Evolutionary conservation across 2,797 vertebrate genomes (phyloP).

Genomic region (Orientallactaga sibirica): DNA sequence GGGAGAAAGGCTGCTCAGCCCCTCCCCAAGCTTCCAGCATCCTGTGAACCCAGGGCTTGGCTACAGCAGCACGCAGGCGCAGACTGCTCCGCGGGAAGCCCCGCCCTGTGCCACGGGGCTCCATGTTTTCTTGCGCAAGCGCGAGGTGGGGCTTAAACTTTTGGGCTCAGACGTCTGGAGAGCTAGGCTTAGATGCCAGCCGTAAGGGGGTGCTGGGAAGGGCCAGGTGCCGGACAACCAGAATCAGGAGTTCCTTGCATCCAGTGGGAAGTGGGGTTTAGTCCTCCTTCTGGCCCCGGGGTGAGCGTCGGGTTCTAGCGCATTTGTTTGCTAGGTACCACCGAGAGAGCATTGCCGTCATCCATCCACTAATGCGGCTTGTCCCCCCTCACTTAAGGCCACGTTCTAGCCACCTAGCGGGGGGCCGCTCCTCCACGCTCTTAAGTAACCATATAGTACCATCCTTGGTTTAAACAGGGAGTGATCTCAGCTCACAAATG

Average conservation of each 20-base stretch:
- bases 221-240: not conserved
- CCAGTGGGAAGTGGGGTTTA: not conserved
- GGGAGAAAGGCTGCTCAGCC: not conserved
- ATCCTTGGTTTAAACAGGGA: slow-evolving; percentile 58
- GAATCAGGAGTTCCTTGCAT: slow-evolving; percentile 3
- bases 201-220: not conserved
- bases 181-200: not conserved
- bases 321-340: slow-evolving; percentile 37
- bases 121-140: slow-evolving; percentile 46
- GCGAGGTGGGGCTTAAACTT: not conserved
- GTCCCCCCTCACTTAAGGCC: not conserved
- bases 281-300: not conserved
- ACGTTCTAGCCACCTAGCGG: not conserved
- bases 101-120: not conserved
- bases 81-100: not conserved
- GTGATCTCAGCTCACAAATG: not conserved
- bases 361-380: not conserved
- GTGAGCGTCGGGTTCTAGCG: slow-evolving; percentile 3
- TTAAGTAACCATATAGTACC: not conserved
- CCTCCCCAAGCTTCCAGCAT: not conserved
- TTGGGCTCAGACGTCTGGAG: not conserved
- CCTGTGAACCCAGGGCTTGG: not conserved
- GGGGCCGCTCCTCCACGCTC: not conserved
- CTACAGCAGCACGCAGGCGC: not conserved
- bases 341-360: not conserved